phyloP scores from a whole-genome alignment of 2,113 vertebrate species.

The Machaerirhynchus nigripectus region DNA sequence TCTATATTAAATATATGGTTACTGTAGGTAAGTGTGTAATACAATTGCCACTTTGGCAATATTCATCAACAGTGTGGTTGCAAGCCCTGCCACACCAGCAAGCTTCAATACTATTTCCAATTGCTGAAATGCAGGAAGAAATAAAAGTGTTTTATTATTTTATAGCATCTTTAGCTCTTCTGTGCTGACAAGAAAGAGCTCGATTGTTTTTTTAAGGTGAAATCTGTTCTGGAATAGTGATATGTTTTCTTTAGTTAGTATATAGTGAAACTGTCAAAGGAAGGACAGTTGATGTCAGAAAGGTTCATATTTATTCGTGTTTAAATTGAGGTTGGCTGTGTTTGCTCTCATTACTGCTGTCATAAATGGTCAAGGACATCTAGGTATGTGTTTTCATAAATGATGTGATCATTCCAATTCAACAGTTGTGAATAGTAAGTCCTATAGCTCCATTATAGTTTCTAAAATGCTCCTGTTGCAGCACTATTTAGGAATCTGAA shows the following conservation, averaged over 20 bases:
- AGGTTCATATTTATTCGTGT: constrained; percentile 49
- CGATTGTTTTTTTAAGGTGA: not conserved
- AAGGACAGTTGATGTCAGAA: constrained; percentile 50
- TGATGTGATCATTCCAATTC: constrained; percentile 41
- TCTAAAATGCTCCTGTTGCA: not conserved
- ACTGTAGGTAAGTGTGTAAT: not conserved
- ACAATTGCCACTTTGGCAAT: not conserved
- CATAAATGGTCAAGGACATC: constrained; percentile 58
- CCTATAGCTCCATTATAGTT: constrained; percentile 8
- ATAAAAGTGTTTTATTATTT: constrained; percentile 12
- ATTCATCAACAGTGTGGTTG: not conserved
- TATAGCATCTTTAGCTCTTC: constrained; percentile 10
- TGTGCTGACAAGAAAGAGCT: not conserved
- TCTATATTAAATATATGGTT: not conserved
- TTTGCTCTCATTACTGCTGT: constrained; percentile 49
- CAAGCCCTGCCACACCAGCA: not conserved
- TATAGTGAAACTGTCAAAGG: constrained; percentile 36
- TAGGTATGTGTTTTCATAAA: constrained; percentile 42
- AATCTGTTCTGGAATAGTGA: not conserved
- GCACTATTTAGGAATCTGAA: not conserved
- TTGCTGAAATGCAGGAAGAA: not conserved
- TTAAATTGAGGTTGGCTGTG: constrained; percentile 48
- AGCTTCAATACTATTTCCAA: not conserved
- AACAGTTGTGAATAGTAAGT: not conserved
- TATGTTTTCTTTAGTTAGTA: not conserved